Base-by-base conservation (phyloP, 2,113 vertebrate genomes). In the Piaya cayana region DNA sequence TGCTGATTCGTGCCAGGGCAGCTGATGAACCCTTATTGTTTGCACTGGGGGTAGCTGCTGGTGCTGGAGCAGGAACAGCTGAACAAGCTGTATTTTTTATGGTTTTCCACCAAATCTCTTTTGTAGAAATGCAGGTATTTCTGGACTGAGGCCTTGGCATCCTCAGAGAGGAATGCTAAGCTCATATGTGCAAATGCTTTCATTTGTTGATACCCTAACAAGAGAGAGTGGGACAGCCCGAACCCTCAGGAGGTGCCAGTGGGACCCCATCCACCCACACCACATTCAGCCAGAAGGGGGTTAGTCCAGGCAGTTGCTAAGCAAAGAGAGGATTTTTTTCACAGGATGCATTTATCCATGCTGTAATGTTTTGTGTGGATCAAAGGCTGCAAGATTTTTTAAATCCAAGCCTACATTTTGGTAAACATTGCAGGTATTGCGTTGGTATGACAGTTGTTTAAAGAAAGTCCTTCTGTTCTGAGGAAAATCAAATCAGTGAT, bases 281-380 rank as follows among this genome's bases (percentile, higher is more conserved):
- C 11, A 27, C 2, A 3, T 45, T 23, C 7, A 27, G 26, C 4
- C 12, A 7, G 21, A 42, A 30, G 4, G 4, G 6, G 17, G 3
- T 76, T 42, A 63, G 47, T 37, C 43, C 4, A 4, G 12, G 11
- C 8, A 22, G 12, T n/a, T 82, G 34, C 8, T 49, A 49, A 64
- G 27, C 30, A 26, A 34, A 65, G 4, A 49, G 88, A 15, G 30
- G 4, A 25, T 34, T 23, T 69, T 52, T 50, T 60, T 29, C 7
- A 3, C 26, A 9, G 42, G 11, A 18, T 34, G 4, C 29, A 4
- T 78, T 85, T 76, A 15, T 36, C 25, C 10, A 1, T 9, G 9
- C 19, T 32, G 11, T 42, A 64, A 9, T 59, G 55, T 18, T 85
- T 78, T 29, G 8, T 34, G 5, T 68, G 34, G 18, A 29, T 88